These are phyloP conservation scores for Oncorhynchus masou DNA, from an alignment of 2,113 vertebrate genomes.

Conservation along the genomic window DNA sequence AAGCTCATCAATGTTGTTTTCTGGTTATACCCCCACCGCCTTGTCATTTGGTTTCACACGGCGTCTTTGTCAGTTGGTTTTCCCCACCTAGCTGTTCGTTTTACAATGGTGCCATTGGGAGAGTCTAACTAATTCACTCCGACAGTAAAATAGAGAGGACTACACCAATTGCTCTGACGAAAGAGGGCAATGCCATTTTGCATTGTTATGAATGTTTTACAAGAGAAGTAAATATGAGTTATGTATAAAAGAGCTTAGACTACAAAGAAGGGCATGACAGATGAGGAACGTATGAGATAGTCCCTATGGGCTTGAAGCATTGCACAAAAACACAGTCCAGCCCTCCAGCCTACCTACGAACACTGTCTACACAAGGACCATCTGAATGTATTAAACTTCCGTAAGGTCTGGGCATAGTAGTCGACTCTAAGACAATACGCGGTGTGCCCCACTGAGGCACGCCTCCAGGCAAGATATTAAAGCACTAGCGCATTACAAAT, in stretches of 20 bases:
- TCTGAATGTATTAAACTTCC: not conserved
- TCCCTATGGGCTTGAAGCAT: not conserved
- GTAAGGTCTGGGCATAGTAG: no score
- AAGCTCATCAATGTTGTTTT: constrained; percentile 57
- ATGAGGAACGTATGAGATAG: not conserved
- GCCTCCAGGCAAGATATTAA: not conserved
- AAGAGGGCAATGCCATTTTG: not conserved
- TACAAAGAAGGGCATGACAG: not conserved
- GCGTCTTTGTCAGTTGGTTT: not conserved
- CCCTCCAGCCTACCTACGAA: not conserved
- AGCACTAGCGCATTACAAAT: not conserved
- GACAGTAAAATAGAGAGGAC: not conserved
- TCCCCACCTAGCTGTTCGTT: not conserved
- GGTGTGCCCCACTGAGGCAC: not conserved
- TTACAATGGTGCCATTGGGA: not conserved
- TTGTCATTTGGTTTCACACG: not conserved
- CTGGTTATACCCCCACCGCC: constrained; percentile 54
- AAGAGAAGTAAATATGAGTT: constrained; percentile 10
- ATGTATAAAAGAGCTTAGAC: not conserved
- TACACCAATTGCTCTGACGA: not conserved
- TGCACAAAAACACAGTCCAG: constrained; percentile 1
- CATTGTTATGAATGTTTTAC: constrained; percentile 6
- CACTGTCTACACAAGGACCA: not conserved
- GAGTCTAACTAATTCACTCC: not conserved
- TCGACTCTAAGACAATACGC: not conserved